These are phyloP conservation scores for Dermolepida albohirtum DNA, from an alignment of 2,888 invertebrate genomes.

Conservation along the genomic window DNA sequence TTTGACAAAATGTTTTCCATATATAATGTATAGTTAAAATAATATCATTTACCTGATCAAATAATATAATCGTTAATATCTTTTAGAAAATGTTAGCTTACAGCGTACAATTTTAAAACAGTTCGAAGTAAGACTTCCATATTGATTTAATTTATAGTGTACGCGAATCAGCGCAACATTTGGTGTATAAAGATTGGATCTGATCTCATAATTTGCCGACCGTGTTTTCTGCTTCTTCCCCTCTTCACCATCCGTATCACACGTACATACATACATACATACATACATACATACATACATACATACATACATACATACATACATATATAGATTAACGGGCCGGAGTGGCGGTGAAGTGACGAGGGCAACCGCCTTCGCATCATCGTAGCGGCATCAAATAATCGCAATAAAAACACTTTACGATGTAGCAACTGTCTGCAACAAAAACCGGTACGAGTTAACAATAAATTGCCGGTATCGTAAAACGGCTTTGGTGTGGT, in stretches of 20 bases:
- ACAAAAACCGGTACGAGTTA: constrained; percentile 48
- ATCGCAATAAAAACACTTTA: constrained; percentile 47
- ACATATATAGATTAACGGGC: constrained; percentile 40
- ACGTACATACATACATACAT: not conserved
- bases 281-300: not conserved
- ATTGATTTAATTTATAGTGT: too few species aligned
- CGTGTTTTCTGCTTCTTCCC: constrained; percentile 9
- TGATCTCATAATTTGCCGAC: constrained; percentile 6
- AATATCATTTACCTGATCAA: too few species aligned
- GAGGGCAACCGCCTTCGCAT: constrained; percentile 47
- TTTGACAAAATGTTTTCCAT: too few species aligned
- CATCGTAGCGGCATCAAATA: constrained; percentile 44
- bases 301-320: not conserved
- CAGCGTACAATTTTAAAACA: too few species aligned
- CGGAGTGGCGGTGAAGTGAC: constrained; percentile 41
- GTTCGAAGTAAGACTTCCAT: too few species aligned
- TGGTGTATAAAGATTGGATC: too few species aligned
- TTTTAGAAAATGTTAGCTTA: too few species aligned
- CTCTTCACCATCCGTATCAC: not conserved
- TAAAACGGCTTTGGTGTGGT: constrained; percentile 50
- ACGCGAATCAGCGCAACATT: too few species aligned
- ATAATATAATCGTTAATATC: too few species aligned
- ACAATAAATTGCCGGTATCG: constrained; percentile 49
- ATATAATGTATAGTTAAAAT: too few species aligned
- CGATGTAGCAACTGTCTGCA: constrained; percentile 46